phyloP scores from a whole-genome alignment of 37 sponge, comb jelly and placozoan species.

The Beroe forskalii region DNA sequence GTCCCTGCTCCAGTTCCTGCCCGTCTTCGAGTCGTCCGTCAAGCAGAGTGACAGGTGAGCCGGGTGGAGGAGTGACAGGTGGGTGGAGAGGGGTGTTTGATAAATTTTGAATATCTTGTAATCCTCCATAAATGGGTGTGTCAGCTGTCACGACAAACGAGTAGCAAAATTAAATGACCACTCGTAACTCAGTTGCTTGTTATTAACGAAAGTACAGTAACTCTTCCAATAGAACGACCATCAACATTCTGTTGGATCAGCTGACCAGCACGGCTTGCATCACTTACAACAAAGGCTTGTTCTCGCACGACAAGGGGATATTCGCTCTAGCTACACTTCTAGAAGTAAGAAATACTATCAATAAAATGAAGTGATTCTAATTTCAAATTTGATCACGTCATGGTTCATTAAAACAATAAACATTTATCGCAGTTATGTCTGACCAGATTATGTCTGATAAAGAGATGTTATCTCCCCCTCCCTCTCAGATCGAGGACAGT shows the following conservation, averaged over 20 bases:
- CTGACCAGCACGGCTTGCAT: conserved; percentile 11
- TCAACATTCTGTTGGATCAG: conserved; percentile 8
- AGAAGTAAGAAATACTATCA: conserved; percentile 16
- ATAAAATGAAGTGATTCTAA: too few relatives aligned
- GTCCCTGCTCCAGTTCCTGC: conserved; percentile 46
- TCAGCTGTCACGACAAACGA: too few relatives aligned
- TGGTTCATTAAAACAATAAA: too few relatives aligned
- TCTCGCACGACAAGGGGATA: conserved; percentile 10
- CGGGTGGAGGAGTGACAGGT: too few relatives aligned
- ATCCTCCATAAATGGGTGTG: too few relatives aligned
- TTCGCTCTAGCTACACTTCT: conserved; percentile 1
- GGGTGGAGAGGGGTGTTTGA: too few relatives aligned
- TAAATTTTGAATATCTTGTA: too few relatives aligned
- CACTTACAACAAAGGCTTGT: conserved; percentile 20
- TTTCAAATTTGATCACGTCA: too few relatives aligned
- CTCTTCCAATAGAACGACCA: background rate
- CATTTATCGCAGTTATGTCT: too few relatives aligned
- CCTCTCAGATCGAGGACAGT: conserved; percentile 47
- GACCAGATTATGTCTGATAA: too few relatives aligned
- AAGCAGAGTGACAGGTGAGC: conserved; percentile 53
- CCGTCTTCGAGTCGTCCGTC: conserved; percentile 13
- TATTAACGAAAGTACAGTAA: conserved; percentile 20
- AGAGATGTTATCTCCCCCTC: background rate
- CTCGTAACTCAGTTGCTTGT: too few relatives aligned
- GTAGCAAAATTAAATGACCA: background rate